Conservation (phyloP, 1,140 invertebrate species). For the Brachionus rubens region DNA sequence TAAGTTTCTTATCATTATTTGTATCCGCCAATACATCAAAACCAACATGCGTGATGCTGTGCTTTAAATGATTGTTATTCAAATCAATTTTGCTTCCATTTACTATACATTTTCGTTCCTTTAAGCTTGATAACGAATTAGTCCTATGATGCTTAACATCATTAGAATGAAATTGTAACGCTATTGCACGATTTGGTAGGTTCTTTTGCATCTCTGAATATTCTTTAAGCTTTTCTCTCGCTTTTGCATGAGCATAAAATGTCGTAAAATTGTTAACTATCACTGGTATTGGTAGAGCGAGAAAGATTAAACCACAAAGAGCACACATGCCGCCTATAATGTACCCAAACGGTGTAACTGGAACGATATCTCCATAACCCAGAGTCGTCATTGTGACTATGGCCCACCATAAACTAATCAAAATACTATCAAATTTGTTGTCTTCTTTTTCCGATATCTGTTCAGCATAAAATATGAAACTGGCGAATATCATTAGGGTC, state of each 20-base stretch:
- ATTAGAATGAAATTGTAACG: too few species aligned
- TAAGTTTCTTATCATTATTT: too few species aligned
- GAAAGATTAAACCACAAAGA: conserved; percentile 39
- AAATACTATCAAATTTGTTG: conserved; percentile 41
- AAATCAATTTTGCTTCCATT: too few species aligned
- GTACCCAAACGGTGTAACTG: conserved; percentile 23
- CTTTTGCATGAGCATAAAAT: conserved; percentile 36
- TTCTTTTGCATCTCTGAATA: too few species aligned
- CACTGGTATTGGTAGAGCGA: conserved; percentile 43
- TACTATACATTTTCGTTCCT: too few species aligned
- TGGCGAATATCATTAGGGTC: conserved; percentile 93
- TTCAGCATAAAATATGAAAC: conserved; percentile 93
- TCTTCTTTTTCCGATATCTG: conserved; percentile 58
- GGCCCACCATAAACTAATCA: conserved; percentile 42
- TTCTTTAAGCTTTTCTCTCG: conserved; percentile 29
- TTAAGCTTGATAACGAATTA: not conserved
- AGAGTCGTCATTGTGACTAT: conserved; percentile 47
- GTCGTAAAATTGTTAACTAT: conserved; percentile 46
- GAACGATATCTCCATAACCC: conserved; percentile 47
- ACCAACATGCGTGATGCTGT: too few species aligned
- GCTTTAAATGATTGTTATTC: too few species aligned
- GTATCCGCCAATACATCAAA: too few species aligned
- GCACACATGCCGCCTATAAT: conserved; percentile 43
- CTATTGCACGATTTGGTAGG: too few species aligned
- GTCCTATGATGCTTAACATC: too few species aligned